phyloP scores from a whole-genome alignment of 2,113 vertebrate genomes.

The Muntiacus reevesi region DNA sequence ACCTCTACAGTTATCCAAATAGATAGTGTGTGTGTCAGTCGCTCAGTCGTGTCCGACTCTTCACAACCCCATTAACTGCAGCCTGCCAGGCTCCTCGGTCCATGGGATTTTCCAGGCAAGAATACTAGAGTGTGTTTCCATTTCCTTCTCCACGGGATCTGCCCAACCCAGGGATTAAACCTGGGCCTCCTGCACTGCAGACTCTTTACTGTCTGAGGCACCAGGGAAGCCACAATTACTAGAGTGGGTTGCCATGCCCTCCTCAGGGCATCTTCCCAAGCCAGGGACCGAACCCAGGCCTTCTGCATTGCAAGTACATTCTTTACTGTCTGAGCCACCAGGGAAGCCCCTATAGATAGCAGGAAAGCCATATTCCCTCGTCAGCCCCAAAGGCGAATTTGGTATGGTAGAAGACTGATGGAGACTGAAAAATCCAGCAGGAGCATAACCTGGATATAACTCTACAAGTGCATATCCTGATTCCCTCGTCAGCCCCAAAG shows the following conservation, averaged over 20 bases:
- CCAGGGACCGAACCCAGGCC: background rate
- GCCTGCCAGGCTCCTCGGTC: background rate
- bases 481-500: background rate
- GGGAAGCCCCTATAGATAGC: background rate
- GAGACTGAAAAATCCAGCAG: slow-evolving; percentile 24
- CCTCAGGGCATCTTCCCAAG: background rate
- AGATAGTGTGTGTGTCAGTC: background rate
- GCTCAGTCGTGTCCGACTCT: background rate
- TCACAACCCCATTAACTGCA: background rate
- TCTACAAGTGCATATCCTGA: slow-evolving; percentile 22
- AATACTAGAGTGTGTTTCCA: background rate
- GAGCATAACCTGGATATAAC: background rate
- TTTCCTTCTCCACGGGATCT: background rate
- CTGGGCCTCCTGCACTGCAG: background rate
- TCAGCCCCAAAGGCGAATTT: background rate
- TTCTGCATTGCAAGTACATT: background rate
- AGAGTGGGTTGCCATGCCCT: background rate
- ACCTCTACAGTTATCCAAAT: background rate
- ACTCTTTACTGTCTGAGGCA: background rate
- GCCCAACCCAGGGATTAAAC: background rate
- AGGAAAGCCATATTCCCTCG: background rate
- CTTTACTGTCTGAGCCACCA: background rate
- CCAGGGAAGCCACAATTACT: background rate
- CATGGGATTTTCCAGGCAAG: background rate
- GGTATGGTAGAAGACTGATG: background rate